Evolutionary conservation across 2,797 vertebrate genomes (phyloP), one percentile per base, ranked within the genome.

Genomic region (Neomorphus geoffroyi): DNA sequence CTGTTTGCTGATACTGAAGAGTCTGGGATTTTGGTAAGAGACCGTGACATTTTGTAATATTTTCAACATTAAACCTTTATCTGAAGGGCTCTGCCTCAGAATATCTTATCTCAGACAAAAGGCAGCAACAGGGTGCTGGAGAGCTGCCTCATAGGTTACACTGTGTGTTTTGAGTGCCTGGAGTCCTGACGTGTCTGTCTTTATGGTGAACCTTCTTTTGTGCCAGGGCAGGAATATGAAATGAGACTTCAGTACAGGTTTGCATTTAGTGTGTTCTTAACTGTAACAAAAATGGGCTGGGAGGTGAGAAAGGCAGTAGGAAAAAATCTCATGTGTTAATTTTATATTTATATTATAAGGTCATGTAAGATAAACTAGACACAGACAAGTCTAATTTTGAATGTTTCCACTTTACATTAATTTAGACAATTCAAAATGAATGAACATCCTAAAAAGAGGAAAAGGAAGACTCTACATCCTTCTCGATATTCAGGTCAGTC

Each of bases 401-500:
- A n/a, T 89, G 19, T 71, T 96, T 93, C 88, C 27, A 39, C 35
- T 92, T 92, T 81, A 23, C 56, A 50, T 80, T 80, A 16, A 54
- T 95, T 95, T 70, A 98, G 94, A 85, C 60, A 74, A 84, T 96
- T 90, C 96, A 97, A 97, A 96, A 98, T 98, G 98, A 98, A 98
- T 21, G 98, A 98, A 37, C 97, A 98, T 96, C 98, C 98, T 87
- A 98, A 98, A 95, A 98, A 98, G 96, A 97, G 98, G 81, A 98
- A 98, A 96, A 98, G 98, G 96, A 98, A 98, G 97, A 98, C 98
- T 57, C 95, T 98, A 65, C 98, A 98, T 66, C 98, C 98, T 81
- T 98, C 98, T 85, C 98, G 98, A 85, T 98, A 98, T 70, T 98
- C 98, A 96, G 98, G 98, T 97, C 79, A 95, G 96, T 95, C 23